These are phyloP conservation scores for Hypothenemus hampei DNA, from an alignment of 1,140 invertebrate genomes.

Conservation along the genomic window DNA sequence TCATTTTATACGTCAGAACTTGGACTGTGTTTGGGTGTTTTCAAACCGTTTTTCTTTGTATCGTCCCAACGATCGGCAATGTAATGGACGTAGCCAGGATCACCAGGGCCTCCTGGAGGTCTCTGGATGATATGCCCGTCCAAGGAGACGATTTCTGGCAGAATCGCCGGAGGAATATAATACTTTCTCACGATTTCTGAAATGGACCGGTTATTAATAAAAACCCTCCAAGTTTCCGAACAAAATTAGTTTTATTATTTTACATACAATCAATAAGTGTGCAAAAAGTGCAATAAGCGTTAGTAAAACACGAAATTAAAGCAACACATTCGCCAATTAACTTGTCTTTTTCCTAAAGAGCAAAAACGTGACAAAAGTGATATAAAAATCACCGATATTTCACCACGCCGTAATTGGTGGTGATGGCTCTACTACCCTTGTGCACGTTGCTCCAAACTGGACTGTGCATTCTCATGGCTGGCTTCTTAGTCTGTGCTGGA, in stretches of 20 bases:
- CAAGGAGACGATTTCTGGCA: no score
- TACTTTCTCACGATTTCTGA: constrained; percentile 24
- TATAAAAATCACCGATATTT: constrained; percentile 22
- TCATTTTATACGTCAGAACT: constrained; percentile 42
- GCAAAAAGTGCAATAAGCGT: no score
- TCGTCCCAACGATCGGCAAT: constrained; percentile 62
- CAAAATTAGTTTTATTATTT: no score
- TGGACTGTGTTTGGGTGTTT: constrained; percentile 58
- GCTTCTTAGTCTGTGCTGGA: no score
- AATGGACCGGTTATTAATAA: no score
- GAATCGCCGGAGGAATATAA: constrained; percentile 35
- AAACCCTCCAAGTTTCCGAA: no score
- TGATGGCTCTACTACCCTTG: constrained; percentile 39
- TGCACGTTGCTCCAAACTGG: constrained; percentile 44
- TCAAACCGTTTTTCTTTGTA: constrained; percentile 32
- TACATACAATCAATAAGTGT: no score
- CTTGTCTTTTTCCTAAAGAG: no score
- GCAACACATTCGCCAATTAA: no score
- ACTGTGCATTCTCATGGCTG: constrained; percentile 38
- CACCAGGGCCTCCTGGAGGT: constrained; percentile 56
- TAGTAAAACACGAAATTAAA: no score
- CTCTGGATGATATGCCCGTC: constrained; percentile 38
- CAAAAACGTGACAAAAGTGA: no score
- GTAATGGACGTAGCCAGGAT: constrained; percentile 65
- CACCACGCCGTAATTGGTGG: constrained; percentile 19